phyloP scores from a whole-genome alignment of 2,888 invertebrate species.

The Cepaea hortensis region DNA sequence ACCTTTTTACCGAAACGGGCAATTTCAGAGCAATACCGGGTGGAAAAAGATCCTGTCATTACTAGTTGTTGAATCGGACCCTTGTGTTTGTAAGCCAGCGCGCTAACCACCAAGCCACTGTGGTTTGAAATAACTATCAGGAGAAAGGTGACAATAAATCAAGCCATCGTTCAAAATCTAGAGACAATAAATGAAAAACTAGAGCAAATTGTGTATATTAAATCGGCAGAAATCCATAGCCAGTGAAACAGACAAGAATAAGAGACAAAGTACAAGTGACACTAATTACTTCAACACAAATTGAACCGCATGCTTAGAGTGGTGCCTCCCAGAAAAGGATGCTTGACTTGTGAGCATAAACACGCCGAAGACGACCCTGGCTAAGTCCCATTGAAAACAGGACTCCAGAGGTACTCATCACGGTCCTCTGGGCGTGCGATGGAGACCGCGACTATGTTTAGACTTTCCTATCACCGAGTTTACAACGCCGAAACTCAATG shows the following conservation, averaged over 20 bases:
- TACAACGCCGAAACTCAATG: constrained; percentile 27
- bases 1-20: no score
- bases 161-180: no score
- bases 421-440: constrained; percentile 3
- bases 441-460: constrained; percentile 18
- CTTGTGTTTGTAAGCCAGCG: no score
- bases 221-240: no score
- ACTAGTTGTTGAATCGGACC: no score
- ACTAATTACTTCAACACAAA: constrained; percentile 39
- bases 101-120: no score
- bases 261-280: constrained; percentile 5
- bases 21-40: no score
- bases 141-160: no score
- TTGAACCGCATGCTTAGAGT: constrained; percentile 18
- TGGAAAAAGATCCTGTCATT: no score
- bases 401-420: background rate
- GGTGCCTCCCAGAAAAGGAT: background rate
- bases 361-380: background rate
- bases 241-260: background rate
- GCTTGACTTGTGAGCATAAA: constrained; percentile 33
- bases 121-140: no score
- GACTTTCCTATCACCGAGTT: background rate
- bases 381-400: background rate
- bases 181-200: no score
- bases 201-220: no score